A percentile compares a stretch with the other conserved stretches of the same genome.
Evolutionary conservation across 2,113 vertebrate genomes (phyloP).

Genomic region (Poeciliopsis occidentalis): DNA sequence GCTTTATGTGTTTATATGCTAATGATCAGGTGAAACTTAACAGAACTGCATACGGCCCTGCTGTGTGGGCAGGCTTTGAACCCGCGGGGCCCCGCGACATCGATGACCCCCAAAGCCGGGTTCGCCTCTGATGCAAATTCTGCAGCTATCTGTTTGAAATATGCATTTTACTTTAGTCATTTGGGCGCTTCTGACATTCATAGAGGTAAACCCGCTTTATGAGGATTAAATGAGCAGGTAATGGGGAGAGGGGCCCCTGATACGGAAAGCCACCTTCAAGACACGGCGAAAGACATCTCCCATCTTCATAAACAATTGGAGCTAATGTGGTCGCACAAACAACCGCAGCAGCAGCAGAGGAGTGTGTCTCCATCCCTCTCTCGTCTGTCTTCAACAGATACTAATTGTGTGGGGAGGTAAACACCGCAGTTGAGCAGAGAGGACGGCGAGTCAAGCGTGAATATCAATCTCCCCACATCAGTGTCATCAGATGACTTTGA

Average conservation of each 20-base stretch:
- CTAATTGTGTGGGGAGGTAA: conserved; percentile 80
- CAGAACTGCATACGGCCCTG: neutral
- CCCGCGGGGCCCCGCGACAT: neutral
- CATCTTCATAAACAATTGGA: conserved; percentile 72
- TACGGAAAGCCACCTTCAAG: conserved; percentile 72
- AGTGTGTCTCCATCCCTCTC: conserved; percentile 25
- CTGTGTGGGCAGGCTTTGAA: conserved; percentile 10
- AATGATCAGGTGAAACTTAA: conserved; percentile 17
- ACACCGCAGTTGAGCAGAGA: conserved; percentile 75
- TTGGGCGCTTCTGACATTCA: conserved; percentile 37
- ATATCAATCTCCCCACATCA: conserved; percentile 82
- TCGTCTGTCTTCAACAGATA: conserved; percentile 68
- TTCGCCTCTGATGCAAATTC: conserved; percentile 61
- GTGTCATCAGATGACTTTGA: conserved; percentile 81
- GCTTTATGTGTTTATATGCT: conserved; percentile 48
- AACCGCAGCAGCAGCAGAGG: conserved; percentile 1
- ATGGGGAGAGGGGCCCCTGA: conserved; percentile 42
- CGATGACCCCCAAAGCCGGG: conserved; percentile 13
- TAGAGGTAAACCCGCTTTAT: conserved; percentile 47
- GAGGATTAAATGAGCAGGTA: conserved; percentile 70
- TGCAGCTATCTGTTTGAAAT: conserved; percentile 56
- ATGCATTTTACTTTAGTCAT: conserved; percentile 62
- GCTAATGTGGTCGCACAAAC: conserved; percentile 58
- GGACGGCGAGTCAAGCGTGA: conserved; percentile 79
- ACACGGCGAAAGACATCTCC: conserved; percentile 73